phyloP scores from a whole-genome alignment of 64 coral and sea anemone genomes.

The Montipora foliosa region DNA sequence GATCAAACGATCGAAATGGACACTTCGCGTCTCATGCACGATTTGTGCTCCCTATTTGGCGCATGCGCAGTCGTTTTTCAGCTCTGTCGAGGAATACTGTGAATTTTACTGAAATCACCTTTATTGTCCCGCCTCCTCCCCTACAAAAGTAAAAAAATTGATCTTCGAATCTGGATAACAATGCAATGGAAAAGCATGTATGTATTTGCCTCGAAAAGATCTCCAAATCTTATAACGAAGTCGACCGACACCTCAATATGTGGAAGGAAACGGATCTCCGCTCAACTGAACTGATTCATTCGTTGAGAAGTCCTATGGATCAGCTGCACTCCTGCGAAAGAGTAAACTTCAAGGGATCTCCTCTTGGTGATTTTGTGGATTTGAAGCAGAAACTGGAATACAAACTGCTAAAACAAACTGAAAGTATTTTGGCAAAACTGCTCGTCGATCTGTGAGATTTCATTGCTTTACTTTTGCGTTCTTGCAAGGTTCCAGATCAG shows the following conservation, averaged over 20 bases:
- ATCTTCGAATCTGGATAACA: neutral
- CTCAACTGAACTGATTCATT: slow-evolving; percentile 17
- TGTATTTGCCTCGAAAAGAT: slow-evolving; percentile 15
- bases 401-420: slow-evolving; percentile 24
- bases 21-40: too few species aligned
- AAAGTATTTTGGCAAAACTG: slow-evolving; percentile 7
- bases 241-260: neutral
- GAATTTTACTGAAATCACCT: too few species aligned
- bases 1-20: too few species aligned
- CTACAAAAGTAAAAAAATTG: neutral
- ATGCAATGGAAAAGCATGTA: slow-evolving; percentile 21
- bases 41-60: too few species aligned
- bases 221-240: slow-evolving; percentile 2
- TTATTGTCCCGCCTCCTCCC: too few species aligned
- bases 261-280: slow-evolving; percentile 31
- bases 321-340: slow-evolving; percentile 8
- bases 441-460: neutral
- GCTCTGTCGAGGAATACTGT: too few species aligned
- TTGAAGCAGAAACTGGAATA: slow-evolving; percentile 28
- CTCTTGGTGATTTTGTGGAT: neutral
- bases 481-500: too few species aligned
- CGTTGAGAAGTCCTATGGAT: slow-evolving; percentile 21
- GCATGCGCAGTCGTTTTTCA: too few species aligned
- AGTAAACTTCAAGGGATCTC: neutral
- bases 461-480: too few species aligned